A percentile compares a stretch with the other conserved stretches of the same genome.
Conservation (phyloP, 2,797 vertebrate species). For the Bradypodion pumilum region DNA sequence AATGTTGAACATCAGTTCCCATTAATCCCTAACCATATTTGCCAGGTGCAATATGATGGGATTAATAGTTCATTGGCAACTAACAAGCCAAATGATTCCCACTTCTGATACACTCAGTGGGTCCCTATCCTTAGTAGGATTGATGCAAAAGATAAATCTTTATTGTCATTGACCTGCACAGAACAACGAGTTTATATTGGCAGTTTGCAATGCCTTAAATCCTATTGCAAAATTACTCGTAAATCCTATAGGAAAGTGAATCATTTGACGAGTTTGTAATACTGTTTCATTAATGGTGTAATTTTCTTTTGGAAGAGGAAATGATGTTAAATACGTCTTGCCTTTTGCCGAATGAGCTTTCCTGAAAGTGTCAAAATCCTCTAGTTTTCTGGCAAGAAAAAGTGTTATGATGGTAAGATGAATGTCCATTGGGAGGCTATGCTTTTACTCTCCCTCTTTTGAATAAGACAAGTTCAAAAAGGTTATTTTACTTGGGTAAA, state of each 20-base stretch:
- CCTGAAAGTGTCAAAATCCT: conserved; percentile 63
- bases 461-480: conserved; percentile 61
- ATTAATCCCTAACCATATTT: background rate
- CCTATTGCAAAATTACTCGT: background rate
- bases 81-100: background rate
- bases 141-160: background rate
- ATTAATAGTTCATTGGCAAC: background rate
- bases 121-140: background rate
- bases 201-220: background rate
- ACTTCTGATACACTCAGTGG: background rate
- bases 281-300: background rate
- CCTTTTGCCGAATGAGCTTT: conserved; percentile 59
- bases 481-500: conserved; percentile 54
- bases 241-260: conserved; percentile 1
- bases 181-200: background rate
- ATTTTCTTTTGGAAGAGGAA: background rate
- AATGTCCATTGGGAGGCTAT: conserved; percentile 50
- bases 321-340: conserved; percentile 29
- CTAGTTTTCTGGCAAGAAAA: conserved; percentile 42
- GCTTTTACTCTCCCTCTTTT: conserved; percentile 56
- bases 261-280: background rate
- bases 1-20: background rate
- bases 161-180: no score
- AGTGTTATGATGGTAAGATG: conserved; percentile 60
- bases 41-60: no score